Evolutionary conservation across 2,888 invertebrate genomes (phyloP), one percentile per base, ranked within the genome.

Genomic region (Cinara cedri): DNA sequence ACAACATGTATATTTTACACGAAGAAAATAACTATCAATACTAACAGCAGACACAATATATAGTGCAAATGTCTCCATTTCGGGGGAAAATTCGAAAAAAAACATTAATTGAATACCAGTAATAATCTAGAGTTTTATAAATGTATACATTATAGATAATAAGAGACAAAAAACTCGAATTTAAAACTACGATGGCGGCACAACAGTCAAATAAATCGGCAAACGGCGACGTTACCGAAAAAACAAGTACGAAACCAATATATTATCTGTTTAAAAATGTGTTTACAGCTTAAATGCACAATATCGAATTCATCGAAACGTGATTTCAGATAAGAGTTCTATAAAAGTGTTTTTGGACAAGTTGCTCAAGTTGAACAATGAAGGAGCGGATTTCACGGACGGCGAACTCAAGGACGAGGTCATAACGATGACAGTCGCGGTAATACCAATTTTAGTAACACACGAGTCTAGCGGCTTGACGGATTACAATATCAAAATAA

Each of bases 341-440:
- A 55, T 81, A 24, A 83, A 81, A 72, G 82, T 83, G 11, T 83
- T 83, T 49, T 55, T 83, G 65, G 83, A 83, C 68, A 82, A 82
- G 57, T 68, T 83, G 55, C 62, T 83, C 19, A 82, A 82, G 51
- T 63, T 83, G 46, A 82, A 82, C 14, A 82, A 82, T 21, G 81
- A 81, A 60, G 83, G 83, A 66, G 82, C 82, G 10, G 82, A 81
- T 49, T 83, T 83, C 60, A 81, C 82, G 9, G 82, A 83, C 60
- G 72, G 81, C 51, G 82, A 82, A 51, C 72, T 82, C 26, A 78
- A 81, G 66, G 82, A 83, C 24, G 82, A 82, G 72, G 82, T 83
- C 1, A 81, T 82, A 19, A 83, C 83, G 3, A 83, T 82, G 82
- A 81, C 82, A 68, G 75, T 83, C 1, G 83, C 82, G 74, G 83